Evolutionary conservation across 2,888 invertebrate species (phyloP).

Genomic region (Shargacucullia verbasci): DNA sequence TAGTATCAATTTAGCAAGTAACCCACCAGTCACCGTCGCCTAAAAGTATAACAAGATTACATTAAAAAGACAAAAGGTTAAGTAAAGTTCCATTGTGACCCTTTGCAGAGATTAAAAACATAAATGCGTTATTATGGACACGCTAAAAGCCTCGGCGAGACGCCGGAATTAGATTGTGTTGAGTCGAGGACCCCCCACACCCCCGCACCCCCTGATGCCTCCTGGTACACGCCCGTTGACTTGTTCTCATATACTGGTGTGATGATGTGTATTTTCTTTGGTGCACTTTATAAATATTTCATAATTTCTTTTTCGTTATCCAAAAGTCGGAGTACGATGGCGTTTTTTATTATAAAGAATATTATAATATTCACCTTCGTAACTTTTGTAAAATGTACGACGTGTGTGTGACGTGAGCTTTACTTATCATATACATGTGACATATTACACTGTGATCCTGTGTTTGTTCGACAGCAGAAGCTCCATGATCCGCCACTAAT

Average conservation of each 20-base stretch:
- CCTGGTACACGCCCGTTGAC: conserved; percentile 3
- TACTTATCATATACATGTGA: neutral
- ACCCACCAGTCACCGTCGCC: conserved; percentile 9
- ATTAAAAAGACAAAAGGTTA: conserved; percentile 38
- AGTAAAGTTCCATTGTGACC: conserved; percentile 40
- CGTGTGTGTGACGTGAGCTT: too few relatives aligned
- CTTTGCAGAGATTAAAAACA: conserved; percentile 58
- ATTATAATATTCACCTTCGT: too few relatives aligned
- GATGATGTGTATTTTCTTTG: conserved; percentile 4
- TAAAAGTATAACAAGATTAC: conserved; percentile 27
- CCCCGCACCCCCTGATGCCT: neutral
- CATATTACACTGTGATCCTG: too few relatives aligned
- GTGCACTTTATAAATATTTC: conserved; percentile 2
- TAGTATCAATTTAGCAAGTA: conserved; percentile 11
- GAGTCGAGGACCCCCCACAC: conserved; percentile 13
- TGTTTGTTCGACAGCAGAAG: neutral
- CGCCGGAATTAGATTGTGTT: conserved; percentile 52
- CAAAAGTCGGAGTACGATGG: too few relatives aligned
- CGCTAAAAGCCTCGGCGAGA: conserved; percentile 56
- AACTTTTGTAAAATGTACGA: too few relatives aligned
- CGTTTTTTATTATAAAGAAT: too few relatives aligned
- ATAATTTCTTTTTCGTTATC: neutral
- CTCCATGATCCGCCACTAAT: conserved; percentile 1
- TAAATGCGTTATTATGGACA: conserved; percentile 56
- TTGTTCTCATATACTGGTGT: conserved; percentile 5